These are phyloP conservation scores for Pseudochirops corinnae DNA, from an alignment of 2,797 vertebrate genomes.

Conservation along the genomic window DNA sequence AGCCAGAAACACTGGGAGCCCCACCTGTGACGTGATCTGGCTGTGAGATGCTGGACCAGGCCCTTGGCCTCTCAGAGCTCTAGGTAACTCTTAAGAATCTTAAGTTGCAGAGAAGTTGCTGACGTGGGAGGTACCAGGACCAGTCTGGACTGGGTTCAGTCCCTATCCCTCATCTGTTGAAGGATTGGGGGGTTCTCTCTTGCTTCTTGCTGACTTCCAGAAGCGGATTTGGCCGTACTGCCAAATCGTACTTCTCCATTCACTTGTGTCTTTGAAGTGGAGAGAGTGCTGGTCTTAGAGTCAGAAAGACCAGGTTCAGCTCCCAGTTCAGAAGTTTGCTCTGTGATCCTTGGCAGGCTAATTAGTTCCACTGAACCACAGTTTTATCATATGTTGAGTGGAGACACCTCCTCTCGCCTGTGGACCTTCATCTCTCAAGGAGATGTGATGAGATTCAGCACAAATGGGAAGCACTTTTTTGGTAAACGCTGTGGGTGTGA, in stretches of 20 bases:
- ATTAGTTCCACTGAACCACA: neutral
- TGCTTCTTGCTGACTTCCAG: neutral
- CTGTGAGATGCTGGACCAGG: neutral
- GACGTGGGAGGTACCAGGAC: neutral
- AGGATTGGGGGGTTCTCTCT: neutral
- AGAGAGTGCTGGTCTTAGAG: neutral
- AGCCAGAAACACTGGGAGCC: neutral
- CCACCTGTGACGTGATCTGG: neutral
- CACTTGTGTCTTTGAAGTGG: neutral
- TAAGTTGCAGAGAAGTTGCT: neutral
- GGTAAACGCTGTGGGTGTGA: neutral
- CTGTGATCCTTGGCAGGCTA: neutral
- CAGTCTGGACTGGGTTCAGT: neutral
- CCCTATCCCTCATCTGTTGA: neutral
- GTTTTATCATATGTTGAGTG: neutral
- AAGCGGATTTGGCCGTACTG: neutral
- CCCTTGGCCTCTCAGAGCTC: neutral
- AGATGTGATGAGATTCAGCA: neutral
- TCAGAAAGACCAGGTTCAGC: neutral
- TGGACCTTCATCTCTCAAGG: neutral
- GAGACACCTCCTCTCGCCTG: neutral
- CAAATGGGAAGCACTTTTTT: neutral
- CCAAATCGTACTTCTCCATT: conserved; percentile 37
- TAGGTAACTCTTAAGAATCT: neutral
- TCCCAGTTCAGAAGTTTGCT: neutral